phyloP scores from a whole-genome alignment of 2,888 invertebrate species.

The Coelinius sp. region DNA sequence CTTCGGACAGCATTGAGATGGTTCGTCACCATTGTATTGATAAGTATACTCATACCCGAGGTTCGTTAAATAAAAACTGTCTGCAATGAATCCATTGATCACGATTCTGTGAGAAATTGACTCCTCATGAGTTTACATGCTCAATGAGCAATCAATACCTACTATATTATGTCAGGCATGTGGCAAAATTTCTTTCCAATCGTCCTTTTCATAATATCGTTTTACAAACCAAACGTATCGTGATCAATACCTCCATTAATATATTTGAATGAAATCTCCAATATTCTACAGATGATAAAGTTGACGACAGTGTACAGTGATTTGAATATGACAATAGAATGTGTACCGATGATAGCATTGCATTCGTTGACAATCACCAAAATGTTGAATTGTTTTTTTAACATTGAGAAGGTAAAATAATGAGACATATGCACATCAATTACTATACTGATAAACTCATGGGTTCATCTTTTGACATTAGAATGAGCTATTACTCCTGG shows the following conservation, averaged over 20 bases:
- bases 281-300: conserved; percentile 3
- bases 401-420: background rate
- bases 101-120: background rate
- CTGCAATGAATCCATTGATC: background rate
- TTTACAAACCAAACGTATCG: background rate
- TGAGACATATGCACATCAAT: background rate
- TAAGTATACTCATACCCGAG: conserved; percentile 26
- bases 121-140: too few relatives aligned
- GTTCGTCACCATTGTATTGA: background rate
- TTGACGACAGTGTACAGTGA: conserved; percentile 1
- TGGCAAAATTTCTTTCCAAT: background rate
- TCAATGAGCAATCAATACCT: too few relatives aligned
- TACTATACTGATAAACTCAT: background rate
- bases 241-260: background rate
- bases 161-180: too few relatives aligned
- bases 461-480: background rate
- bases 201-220: too few relatives aligned
- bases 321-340: background rate
- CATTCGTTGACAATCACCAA: background rate
- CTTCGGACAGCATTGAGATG: background rate
- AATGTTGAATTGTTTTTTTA: background rate
- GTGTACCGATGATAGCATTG: conserved; percentile 14
- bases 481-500: background rate
- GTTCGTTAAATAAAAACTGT: background rate
- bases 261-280: background rate